Percentiles rank a stretch among this genome's conserved stretches.
These are phyloP conservation scores for Kryptopterus vitreolus DNA, from an alignment of 2,797 vertebrate species.

Conservation along the genomic window DNA sequence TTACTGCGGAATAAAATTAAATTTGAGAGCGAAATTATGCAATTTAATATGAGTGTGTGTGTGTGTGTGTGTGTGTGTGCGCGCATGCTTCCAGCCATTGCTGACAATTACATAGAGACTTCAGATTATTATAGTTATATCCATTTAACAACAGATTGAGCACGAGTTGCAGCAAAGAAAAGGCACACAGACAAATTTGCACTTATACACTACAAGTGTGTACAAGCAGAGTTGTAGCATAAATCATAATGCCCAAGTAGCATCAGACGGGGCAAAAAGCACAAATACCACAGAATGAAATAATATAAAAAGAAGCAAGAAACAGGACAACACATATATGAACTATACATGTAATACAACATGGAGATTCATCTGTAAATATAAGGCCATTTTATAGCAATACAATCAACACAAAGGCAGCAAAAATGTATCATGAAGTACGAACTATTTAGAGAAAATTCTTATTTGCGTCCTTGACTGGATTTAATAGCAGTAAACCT, in stretches of 20 bases:
- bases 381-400: not conserved
- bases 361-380: not conserved
- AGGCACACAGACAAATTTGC: not conserved
- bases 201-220: not conserved
- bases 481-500: too few species aligned
- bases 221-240: not conserved
- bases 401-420: too few species aligned
- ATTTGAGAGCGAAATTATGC: conserved; percentile 42
- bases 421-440: too few species aligned
- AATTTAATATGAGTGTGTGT: conserved; percentile 39
- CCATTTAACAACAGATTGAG: not conserved
- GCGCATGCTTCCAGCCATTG: not conserved
- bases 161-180: conserved; percentile 15
- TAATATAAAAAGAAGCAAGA: not conserved
- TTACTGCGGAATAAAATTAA: conserved; percentile 47
- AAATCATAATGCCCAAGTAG: not conserved
- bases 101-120: conserved; percentile 41
- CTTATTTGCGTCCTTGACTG: too few species aligned
- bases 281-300: not conserved
- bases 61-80: conserved; percentile 25
- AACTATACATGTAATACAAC: not conserved
- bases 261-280: not conserved
- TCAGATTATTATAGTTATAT: conserved; percentile 43
- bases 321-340: not conserved
- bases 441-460: too few species aligned